Evolutionary conservation across 2,888 invertebrate genomes (phyloP).

Genomic region (Drosophila merina): DNA sequence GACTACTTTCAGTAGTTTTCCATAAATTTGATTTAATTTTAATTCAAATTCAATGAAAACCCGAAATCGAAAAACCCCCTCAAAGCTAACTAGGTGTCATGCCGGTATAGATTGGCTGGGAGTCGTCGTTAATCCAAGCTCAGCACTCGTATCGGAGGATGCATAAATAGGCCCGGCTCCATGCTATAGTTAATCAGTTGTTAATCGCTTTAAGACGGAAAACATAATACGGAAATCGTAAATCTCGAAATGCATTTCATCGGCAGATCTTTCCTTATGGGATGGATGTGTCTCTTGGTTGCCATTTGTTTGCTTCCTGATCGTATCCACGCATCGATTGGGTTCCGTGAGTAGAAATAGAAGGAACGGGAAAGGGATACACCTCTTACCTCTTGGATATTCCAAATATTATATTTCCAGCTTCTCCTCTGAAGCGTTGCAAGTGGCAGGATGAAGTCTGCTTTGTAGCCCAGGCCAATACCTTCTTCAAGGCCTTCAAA

Average conservation of each 20-base stretch:
- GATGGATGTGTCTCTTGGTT: not conserved
- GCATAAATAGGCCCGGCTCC: conserved; percentile 29
- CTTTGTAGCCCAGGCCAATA: conserved; percentile 46
- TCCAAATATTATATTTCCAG: conserved; percentile 36
- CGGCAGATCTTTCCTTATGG: not conserved
- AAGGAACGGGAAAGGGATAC: no score
- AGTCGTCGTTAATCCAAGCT: not conserved
- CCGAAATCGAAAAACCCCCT: not conserved
- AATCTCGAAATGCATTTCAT: conserved; percentile 3
- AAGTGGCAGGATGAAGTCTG: conserved; percentile 61
- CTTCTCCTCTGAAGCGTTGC: conserved; percentile 59
- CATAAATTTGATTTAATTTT: not conserved
- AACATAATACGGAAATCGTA: not conserved
- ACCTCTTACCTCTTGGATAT: no score
- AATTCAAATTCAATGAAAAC: not conserved
- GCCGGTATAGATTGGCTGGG: not conserved
- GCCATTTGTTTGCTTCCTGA: not conserved
- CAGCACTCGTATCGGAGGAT: conserved; percentile 7
- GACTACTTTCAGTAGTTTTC: not conserved
- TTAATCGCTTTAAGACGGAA: not conserved
- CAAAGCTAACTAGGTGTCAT: conserved; percentile 1
- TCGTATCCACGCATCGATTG: not conserved
- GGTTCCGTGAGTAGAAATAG: conserved; percentile 23
- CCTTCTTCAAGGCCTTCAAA: conserved; percentile 35
- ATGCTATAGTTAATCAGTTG: conserved; percentile 8